Conservation (phyloP, 2,113 vertebrate species). For the Dipodomys stephensi region DNA sequence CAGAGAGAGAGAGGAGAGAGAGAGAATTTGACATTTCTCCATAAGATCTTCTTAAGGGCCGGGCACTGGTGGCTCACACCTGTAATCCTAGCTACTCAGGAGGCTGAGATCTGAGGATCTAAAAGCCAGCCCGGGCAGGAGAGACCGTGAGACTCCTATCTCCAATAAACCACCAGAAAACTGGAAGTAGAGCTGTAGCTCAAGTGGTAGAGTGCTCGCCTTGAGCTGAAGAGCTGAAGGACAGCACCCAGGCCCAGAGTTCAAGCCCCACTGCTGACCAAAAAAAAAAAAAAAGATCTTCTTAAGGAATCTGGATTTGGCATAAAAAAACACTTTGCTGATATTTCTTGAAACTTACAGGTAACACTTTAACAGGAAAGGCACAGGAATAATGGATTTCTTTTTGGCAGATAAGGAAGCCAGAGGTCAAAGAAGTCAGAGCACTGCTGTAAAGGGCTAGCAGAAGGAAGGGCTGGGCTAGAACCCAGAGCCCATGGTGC, state of each 20-base stretch:
- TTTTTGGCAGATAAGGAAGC: conserved; percentile 22
- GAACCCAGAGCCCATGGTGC: not conserved
- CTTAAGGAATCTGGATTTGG: not conserved
- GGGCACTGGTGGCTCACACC: too few relatives aligned
- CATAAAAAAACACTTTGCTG: conserved; percentile 21
- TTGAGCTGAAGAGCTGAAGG: too few relatives aligned
- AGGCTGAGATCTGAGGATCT: too few relatives aligned
- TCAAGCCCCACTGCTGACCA: too few relatives aligned
- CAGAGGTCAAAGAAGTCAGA: not conserved
- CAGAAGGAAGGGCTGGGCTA: not conserved
- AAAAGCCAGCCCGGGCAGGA: too few relatives aligned
- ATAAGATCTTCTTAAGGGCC: not conserved
- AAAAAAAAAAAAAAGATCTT: not conserved
- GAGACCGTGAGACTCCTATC: too few relatives aligned
- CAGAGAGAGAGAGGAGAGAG: not conserved
- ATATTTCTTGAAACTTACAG: not conserved
- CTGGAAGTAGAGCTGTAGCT: too few relatives aligned
- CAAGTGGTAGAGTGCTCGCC: too few relatives aligned
- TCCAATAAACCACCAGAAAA: too few relatives aligned
- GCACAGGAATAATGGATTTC: not conserved
- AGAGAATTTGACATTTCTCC: not conserved
- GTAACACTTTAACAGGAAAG: not conserved
- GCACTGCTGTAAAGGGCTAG: not conserved
- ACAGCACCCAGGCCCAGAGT: too few relatives aligned
- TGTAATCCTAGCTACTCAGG: too few relatives aligned